These are phyloP conservation scores for Litoditis marina DNA, from an alignment of 2,888 invertebrate genomes.

Conservation along the genomic window DNA sequence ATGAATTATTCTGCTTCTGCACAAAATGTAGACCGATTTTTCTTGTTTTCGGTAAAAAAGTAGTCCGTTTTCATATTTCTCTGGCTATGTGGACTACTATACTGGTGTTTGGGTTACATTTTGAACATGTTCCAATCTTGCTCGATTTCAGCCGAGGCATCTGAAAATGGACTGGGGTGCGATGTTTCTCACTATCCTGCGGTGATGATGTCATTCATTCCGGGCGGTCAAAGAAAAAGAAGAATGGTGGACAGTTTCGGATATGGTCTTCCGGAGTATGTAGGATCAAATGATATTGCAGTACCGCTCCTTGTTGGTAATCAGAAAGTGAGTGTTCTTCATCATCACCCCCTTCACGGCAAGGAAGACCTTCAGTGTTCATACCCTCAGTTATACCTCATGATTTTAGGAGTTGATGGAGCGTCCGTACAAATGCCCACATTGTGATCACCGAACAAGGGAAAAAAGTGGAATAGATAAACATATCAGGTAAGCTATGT, in stretches of 20 bases:
- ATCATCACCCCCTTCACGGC: no score
- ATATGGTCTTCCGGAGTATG: conserved; percentile 33
- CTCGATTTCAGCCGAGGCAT: conserved; percentile 7
- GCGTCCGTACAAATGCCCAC: conserved; percentile 50
- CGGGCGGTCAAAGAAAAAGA: neutral
- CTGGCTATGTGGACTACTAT: no score
- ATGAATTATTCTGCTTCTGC: no score
- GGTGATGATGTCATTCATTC: conserved; percentile 8
- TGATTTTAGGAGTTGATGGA: conserved; percentile 28
- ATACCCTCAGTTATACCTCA: neutral
- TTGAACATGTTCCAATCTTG: no score
- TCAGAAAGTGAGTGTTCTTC: conserved; percentile 31
- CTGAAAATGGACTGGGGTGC: neutral
- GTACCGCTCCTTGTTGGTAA: conserved; percentile 36
- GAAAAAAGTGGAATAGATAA: conserved; percentile 49
- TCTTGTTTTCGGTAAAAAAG: no score
- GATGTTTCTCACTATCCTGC: conserved; percentile 9
- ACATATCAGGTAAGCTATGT: conserved; percentile 44
- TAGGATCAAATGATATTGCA: conserved; percentile 21
- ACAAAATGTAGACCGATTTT: no score
- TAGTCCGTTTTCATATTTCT: no score
- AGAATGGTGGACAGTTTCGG: conserved; percentile 24
- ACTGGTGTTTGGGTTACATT: no score
- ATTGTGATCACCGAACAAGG: conserved; percentile 45
- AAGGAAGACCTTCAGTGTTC: no score